Evolutionary conservation across 2,113 vertebrate species (phyloP).

Genomic region (Lepus timidus): DNA sequence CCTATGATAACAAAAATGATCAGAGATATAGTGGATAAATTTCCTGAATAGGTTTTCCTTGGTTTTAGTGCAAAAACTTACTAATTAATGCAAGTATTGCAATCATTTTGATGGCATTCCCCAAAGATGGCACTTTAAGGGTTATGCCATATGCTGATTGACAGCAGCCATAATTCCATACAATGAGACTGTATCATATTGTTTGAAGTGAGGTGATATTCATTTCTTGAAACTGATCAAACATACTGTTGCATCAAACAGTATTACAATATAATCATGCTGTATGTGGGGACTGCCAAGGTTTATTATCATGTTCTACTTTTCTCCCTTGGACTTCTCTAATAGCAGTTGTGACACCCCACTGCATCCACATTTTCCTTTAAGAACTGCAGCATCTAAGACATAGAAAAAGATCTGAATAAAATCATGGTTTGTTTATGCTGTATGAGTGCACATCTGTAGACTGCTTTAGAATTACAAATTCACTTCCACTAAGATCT

Average conservation of each 20-base stretch:
- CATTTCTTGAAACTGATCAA: conserved; percentile 90
- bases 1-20: conserved; percentile 48
- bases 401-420: conserved; percentile 71
- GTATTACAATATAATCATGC: conserved; percentile 84
- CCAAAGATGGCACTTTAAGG: conserved; percentile 87
- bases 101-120: conserved; percentile 82
- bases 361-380: conserved; percentile 75
- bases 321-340: conserved; percentile 82
- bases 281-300: conserved; percentile 84
- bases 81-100: conserved; percentile 88
- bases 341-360: conserved; percentile 82
- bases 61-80: conserved; percentile 86
- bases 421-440: conserved; percentile 65
- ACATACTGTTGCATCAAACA: conserved; percentile 88
- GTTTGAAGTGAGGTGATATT: conserved; percentile 91
- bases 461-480: conserved; percentile 71
- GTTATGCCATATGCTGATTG: conserved; percentile 88
- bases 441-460: conserved; percentile 54
- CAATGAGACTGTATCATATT: conserved; percentile 90
- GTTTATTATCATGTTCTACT: conserved; percentile 77
- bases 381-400: conserved; percentile 72
- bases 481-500: conserved; percentile 72
- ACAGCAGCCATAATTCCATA: conserved; percentile 92
- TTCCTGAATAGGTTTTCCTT: conserved; percentile 85
- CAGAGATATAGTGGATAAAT: conserved; percentile 80